Conservation (phyloP, 1,140 invertebrate species). For the Aradophagus sp. region DNA sequence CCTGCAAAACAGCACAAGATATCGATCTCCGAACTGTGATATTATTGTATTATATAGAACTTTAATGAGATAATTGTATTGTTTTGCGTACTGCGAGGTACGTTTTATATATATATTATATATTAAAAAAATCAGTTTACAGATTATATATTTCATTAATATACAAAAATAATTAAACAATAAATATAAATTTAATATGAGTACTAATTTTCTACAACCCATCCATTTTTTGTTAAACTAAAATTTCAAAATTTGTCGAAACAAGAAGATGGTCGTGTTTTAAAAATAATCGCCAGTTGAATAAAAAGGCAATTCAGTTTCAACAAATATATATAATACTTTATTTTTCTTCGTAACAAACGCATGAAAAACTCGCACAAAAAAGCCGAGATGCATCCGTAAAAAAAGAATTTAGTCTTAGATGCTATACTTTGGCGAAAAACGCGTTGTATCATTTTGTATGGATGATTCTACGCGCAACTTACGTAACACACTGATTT, state of each 20-base stretch:
- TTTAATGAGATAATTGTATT: conserved; percentile 65
- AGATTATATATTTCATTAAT: conserved; percentile 51
- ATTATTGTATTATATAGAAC: conserved; percentile 73
- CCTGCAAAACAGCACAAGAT: conserved; percentile 59
- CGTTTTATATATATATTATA: conserved; percentile 55
- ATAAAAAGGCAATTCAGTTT: too few species aligned
- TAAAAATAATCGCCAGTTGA: too few species aligned
- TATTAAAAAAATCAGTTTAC: conserved; percentile 40
- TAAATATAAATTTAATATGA: conserved; percentile 2
- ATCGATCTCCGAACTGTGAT: conserved; percentile 75
- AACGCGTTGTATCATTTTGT: conserved; percentile 13
- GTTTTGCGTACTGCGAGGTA: conserved; percentile 44
- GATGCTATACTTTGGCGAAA: conserved; percentile 60
- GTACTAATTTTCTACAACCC: background rate
- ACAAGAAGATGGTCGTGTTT: too few species aligned
- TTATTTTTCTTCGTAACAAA: conserved; percentile 66
- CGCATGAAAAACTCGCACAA: conserved; percentile 65
- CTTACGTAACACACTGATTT: conserved; percentile 39
- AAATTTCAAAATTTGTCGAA: too few species aligned
- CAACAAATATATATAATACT: conserved; percentile 68
- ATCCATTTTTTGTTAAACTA: too few species aligned
- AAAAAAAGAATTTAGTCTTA: conserved; percentile 65
- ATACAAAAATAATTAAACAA: conserved; percentile 42
- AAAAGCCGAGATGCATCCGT: conserved; percentile 62
- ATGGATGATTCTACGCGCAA: conserved; percentile 24